Evolutionary conservation across 64 coral and sea anemone species (phyloP).

Genomic region (Trachythela sp.): DNA sequence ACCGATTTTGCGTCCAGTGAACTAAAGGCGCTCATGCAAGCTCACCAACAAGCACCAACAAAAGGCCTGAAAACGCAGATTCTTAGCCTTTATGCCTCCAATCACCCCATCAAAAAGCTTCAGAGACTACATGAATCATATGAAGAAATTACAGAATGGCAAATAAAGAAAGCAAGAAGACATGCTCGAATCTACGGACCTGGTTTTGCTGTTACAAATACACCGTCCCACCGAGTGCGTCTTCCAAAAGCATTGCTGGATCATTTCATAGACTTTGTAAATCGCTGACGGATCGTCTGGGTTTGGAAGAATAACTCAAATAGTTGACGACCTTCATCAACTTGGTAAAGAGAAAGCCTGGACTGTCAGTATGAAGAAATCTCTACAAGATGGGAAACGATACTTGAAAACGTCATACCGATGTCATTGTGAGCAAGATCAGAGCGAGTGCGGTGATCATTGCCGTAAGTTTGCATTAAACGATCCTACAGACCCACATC

Average conservation of each 20-base stretch:
- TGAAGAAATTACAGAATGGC: constrained; percentile 23
- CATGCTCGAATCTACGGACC: neutral
- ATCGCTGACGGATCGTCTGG: constrained; percentile 26
- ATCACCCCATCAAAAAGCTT: neutral
- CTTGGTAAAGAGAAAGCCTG: constrained; percentile 20
- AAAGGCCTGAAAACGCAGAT: constrained; percentile 23
- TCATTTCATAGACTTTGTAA: constrained; percentile 18
- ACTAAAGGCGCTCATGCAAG: neutral
- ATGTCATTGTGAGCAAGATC: constrained; percentile 26
- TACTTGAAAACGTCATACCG: constrained; percentile 29
- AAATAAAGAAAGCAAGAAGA: constrained; percentile 23
- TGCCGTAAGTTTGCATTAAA: constrained; percentile 36
- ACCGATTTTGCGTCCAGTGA: neutral
- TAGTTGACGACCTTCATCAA: constrained; percentile 23
- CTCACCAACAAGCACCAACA: neutral
- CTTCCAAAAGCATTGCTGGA: constrained; percentile 21
- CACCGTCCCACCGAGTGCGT: neutral
- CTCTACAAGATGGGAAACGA: constrained; percentile 13
- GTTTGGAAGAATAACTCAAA: neutral
- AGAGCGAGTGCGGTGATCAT: constrained; percentile 25
- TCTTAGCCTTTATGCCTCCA: constrained; percentile 16
- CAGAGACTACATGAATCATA: neutral
- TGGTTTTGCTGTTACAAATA: neutral
- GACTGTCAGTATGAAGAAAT: neutral
- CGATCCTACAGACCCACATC: neutral